Evolutionary conservation across 2,797 vertebrate genomes (phyloP), one percentile per base, ranked within the genome.

Genomic region (Babyrousa celebensis): DNA sequence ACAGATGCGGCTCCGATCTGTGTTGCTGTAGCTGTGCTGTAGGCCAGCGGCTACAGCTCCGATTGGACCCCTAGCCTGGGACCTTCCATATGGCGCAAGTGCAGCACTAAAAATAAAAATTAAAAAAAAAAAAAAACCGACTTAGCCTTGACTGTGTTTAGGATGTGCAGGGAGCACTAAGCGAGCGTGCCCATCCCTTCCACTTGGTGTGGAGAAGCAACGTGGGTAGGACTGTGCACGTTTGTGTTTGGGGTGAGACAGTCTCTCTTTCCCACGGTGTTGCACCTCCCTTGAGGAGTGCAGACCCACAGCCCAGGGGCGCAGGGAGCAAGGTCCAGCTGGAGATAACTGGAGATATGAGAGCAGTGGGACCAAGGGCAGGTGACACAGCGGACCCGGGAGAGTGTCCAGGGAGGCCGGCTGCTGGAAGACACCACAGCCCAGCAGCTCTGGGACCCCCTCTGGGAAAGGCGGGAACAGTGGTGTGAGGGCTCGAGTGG

Each of bases 401-500:
- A 40, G 89, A 21, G 48, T 3, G 4, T 18, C 9, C 11, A 9
- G 56, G 65, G 56, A 12, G 16, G 60, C 4, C 21, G 20, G 10
- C 83, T 0, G 17, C 77, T 3, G 11, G 83, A 23, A 36, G 62
- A 17, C 6, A 15, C 62, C 52, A 9, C 21, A 21, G 36, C 88
- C 14, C 5, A 23, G 78, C 12, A 4, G 0, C 29, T 27, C 11
- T 25, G 1, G 0, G 60, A 2, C 32, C 20, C 17, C 9, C 20
- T 12, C 7, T 1, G 10, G 20, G 60, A 11, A 6, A 20, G 43
- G 43, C 1, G 9, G 12, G 74, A 48, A 5, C 52, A 10, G 5
- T 7, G 7, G 1, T 0, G 60, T 4, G 27, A 25, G 25, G 5
- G n/a, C 70, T 9, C 2, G 32, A 12, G 16, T 1, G 2, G 18